These are phyloP conservation scores for Hirtodrosophila confusa DNA, from an alignment of 2,888 invertebrate species.

Conservation along the genomic window DNA sequence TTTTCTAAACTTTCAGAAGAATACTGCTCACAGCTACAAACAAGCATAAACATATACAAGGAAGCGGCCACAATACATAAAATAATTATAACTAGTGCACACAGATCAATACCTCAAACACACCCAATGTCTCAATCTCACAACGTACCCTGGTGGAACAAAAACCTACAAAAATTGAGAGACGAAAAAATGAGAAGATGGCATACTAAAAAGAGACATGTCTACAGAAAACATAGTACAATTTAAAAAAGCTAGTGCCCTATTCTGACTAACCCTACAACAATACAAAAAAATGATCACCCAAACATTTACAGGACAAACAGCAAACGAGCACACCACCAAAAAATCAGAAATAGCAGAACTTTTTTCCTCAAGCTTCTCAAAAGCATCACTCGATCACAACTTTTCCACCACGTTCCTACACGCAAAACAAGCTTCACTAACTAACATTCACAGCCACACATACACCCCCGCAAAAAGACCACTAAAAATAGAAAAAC, in stretches of 20 bases:
- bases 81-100: no score
- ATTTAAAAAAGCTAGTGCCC: slow-evolving; percentile 12
- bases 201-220: no score
- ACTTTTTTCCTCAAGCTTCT: slow-evolving; percentile 2
- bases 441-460: not conserved
- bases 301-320: not conserved
- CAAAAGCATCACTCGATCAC: not conserved
- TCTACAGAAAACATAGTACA: no score
- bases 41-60: no score
- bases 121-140: no score
- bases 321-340: not conserved
- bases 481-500: slow-evolving; percentile 29
- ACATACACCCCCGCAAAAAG: slow-evolving; percentile 7
- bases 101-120: no score
- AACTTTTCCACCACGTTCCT: slow-evolving; percentile 14
- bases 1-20: no score
- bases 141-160: no score
- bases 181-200: no score
- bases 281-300: not conserved
- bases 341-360: not conserved
- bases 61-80: no score
- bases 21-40: no score
- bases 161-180: no score
- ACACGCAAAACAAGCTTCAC: slow-evolving; percentile 13
- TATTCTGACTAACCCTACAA: slow-evolving; percentile 20